A percentile compares a stretch with the other conserved stretches of the same genome.
These are phyloP conservation scores for Lytechinus variegatus DNA, from an alignment of 35 echinoderm and acorn worm species.

Conservation along the genomic window DNA sequence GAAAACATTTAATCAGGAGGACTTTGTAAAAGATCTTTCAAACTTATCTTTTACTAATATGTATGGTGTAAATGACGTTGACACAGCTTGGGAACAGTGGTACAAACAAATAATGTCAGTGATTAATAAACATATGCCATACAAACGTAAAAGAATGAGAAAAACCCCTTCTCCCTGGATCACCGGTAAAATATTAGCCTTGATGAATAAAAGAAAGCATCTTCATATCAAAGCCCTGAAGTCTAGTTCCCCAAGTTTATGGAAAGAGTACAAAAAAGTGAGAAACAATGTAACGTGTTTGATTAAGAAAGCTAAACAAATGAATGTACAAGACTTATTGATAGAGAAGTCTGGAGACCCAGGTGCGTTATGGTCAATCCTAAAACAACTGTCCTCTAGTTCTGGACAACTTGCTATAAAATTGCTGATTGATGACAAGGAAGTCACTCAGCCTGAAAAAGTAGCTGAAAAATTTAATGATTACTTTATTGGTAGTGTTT, in stretches of 20 bases:
- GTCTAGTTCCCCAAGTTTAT: not conserved
- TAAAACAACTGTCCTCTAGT: conserved; percentile 21
- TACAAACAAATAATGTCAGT: not conserved
- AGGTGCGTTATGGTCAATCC: conserved; percentile 1
- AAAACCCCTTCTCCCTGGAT: conserved; percentile 10
- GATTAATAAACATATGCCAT: conserved; percentile 32
- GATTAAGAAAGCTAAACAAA: conserved; percentile 15
- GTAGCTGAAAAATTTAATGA: conserved; percentile 20
- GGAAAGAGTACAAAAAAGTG: not conserved
- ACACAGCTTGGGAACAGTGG: not conserved
- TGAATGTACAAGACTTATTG: not conserved
- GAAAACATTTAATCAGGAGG: conserved; percentile 8
- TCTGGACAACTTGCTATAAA: conserved; percentile 5
- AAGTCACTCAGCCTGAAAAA: not conserved
- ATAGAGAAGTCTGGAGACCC: conserved; percentile 19
- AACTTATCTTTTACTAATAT: not conserved
- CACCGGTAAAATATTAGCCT: conserved; percentile 6
- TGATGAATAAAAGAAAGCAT: conserved; percentile 20
- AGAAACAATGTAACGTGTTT: not conserved
- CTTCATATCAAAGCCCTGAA: not conserved
- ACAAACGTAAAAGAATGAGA: not conserved
- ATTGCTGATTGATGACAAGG: not conserved
- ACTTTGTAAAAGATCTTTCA: not conserved
- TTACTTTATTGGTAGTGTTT: conserved; percentile 27
- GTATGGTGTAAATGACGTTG: not conserved